Evolutionary conservation across 2,888 invertebrate species (phyloP).

Genomic region (Lithophane socia): DNA sequence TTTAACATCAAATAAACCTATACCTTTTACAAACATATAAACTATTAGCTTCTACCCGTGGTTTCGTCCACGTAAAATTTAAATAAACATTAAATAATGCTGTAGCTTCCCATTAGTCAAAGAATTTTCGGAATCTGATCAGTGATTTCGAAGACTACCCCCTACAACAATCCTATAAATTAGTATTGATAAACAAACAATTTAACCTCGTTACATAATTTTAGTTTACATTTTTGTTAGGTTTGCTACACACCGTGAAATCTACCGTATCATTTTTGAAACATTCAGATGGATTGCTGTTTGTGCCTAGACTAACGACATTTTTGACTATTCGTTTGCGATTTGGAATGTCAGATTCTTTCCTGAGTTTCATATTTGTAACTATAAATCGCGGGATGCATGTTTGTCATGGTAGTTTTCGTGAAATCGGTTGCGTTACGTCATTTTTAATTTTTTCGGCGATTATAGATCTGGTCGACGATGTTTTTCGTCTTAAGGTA

Average conservation of each 20-base stretch:
- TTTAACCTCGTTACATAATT: background rate
- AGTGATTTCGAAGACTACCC: too few species aligned
- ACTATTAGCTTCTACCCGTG: too few species aligned
- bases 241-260: background rate
- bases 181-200: too few species aligned
- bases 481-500: background rate
- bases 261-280: constrained; percentile 1
- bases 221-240: background rate
- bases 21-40: too few species aligned
- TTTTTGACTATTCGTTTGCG: constrained; percentile 34
- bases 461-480: background rate
- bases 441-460: background rate
- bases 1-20: too few species aligned
- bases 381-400: constrained; percentile 42
- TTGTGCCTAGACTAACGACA: constrained; percentile 12
- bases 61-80: too few species aligned
- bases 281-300: constrained; percentile 17
- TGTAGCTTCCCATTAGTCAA: too few species aligned
- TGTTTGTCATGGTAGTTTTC: constrained; percentile 25
- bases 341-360: constrained; percentile 32
- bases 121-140: too few species aligned
- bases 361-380: constrained; percentile 41
- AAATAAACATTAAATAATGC: too few species aligned
- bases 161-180: too few species aligned
- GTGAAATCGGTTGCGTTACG: background rate